A percentile compares a stretch with the other conserved stretches of the same genome.
These are phyloP conservation scores for Potamilus streckersoni DNA, from an alignment of 1,140 invertebrate genomes.

Conservation along the genomic window DNA sequence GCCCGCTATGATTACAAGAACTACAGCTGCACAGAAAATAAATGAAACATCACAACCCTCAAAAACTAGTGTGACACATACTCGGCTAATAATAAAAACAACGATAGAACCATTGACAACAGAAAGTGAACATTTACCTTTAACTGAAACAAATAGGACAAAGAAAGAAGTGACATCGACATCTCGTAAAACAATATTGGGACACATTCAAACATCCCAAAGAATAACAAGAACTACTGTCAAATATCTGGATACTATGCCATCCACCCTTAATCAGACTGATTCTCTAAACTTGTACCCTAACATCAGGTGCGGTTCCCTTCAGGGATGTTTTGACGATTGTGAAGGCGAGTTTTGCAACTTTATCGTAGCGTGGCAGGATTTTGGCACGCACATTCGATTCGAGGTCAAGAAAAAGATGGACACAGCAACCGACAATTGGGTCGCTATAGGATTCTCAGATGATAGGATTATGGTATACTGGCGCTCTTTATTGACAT, in stretches of 20 bases:
- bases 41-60: too few relatives aligned
- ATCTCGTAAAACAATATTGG: background rate
- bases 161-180: background rate
- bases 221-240: background rate
- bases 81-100: too few relatives aligned
- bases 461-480: conserved; percentile 32
- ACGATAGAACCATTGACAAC: background rate
- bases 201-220: background rate
- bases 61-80: too few relatives aligned
- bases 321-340: conserved; percentile 31
- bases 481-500: background rate
- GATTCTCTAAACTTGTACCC: background rate
- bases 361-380: conserved; percentile 26
- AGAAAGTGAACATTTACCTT: background rate
- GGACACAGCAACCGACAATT: conserved; percentile 4
- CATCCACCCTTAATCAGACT: background rate
- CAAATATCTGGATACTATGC: background rate
- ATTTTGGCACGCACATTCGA: conserved; percentile 5
- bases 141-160: background rate
- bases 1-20: background rate
- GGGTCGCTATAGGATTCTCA: conserved; percentile 29
- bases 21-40: background rate
- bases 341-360: conserved; percentile 15
- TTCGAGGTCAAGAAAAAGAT: conserved; percentile 27
- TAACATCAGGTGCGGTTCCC: conserved; percentile 16